Base-by-base conservation (phyloP, 2,797 vertebrate species). In the Phoeniculus purpureus region DNA sequence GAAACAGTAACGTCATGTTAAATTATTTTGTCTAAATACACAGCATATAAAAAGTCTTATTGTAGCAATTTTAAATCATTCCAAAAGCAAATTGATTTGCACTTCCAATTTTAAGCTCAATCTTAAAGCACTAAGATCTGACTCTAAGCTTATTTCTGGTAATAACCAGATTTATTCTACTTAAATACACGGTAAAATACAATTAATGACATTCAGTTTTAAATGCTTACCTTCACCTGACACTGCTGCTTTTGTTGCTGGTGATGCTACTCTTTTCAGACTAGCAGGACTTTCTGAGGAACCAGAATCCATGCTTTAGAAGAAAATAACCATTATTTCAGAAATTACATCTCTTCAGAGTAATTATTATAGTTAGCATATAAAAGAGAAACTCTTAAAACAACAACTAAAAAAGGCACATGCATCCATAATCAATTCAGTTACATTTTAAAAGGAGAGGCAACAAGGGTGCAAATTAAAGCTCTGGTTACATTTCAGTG, bases 251-350 rank as follows among this genome's bases (percentile, higher is more conserved):
- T 99, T 99, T 85, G 98, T 96, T n/a, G 98, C 98, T 70, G 99
- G 98, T 50, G 99, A 98, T 51, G 98, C 98, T 29, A 98, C 98
- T 73, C 98, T 98, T 97, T 99, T 99, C 64, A 98, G 96, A 93
- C 97, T 99, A 40, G 98, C 99, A 4, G 99, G 99, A 67, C 99
- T 99, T 66, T 99, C 99, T 48, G 99, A 98, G 52, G 98, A 98
- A 72, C 97, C 98, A 55, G 98, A 97, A 90, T 99, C 99, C 96
- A 98, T 97, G 95, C 98, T 98, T 94, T 61, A 95, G 84, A 85
- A 94, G 60, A 85, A 48, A 97, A 92, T 16, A 94, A 87, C 1
- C 10, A 56, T 93, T 79, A 89, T 75, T 74, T 92, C 17, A 90
- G 21, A 85, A 68, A 81, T 90, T 65, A 78, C 81, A 72, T 47